Evolutionary conservation across 2,888 invertebrate genomes (phyloP), one percentile per base, ranked within the genome.

Genomic region (Mallateleia sp.): DNA sequence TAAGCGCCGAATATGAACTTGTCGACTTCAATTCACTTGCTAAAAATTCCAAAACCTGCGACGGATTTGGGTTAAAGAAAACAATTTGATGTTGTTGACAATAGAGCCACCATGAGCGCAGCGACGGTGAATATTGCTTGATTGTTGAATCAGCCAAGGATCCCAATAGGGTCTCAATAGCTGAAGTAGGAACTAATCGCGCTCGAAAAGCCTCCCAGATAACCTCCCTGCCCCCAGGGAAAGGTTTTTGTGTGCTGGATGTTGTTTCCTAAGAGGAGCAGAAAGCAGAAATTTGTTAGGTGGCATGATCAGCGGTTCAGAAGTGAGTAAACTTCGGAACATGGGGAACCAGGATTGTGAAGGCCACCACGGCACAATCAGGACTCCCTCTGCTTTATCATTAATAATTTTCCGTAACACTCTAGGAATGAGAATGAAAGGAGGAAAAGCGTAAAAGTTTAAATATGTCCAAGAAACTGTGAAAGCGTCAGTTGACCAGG

Each of bases 131-230:
- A 54, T 89, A 89, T n/a, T 85, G 83, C 6, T 56, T 56, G 0
- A 89, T 56, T 1, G 89, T 90, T 7, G 87, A 62, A n/a, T n/a
- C n/a, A 11, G 89, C 67, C 0, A 89, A 60, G 0, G 89, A 89
- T 0, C 81, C 82, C 11, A 87, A 4, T 18, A 58, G n/a, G 15
- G 58, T 32, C 1, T n/a, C 58, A n/a, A 18, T 58, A n/a, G n/a
- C 28, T 18, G 34, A 5, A 3, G 8, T 18, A 3, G 58, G 58
- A 11, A 18, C 58, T n/a, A 18, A 18, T 32, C 9, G 58, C 3
- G 58, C 18, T 32, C 14, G 32, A 32, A 38, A 38, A 2, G 42
- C 71, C 15, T 52, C 9, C 56, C 56, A 6, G 69, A 69, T 22
- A 69, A 69, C n/a, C 11, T 69, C n/a, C n/a, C n/a, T n/a, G n/a